These are phyloP conservation scores for Thysanoteuthis rhombus DNA, from an alignment of 2,888 invertebrate species.

Conservation along the genomic window DNA sequence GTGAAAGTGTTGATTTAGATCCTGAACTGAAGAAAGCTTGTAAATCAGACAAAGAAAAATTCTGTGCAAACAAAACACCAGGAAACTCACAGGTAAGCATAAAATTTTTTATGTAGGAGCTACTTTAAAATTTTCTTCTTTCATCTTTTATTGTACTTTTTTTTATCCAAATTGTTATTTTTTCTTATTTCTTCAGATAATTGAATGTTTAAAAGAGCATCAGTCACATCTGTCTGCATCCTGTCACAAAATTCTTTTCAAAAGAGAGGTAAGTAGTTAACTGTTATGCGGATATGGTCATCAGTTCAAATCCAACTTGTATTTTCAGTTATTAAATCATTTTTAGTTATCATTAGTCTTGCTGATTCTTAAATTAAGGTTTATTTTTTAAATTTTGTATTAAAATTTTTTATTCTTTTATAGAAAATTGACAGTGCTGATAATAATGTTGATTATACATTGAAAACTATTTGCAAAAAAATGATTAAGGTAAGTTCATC, in stretches of 20 bases:
- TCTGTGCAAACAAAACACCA: conserved; percentile 53
- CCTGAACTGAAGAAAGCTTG: conserved; percentile 63
- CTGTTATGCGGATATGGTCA: background rate
- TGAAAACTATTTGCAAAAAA: conserved; percentile 84
- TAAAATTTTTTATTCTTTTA: background rate
- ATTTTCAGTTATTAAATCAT: background rate
- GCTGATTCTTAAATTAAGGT: background rate
- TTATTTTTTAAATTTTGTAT: background rate
- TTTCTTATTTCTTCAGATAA: conserved; percentile 47
- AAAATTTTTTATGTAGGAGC: background rate
- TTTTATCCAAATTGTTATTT: background rate
- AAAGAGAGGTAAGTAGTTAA: conserved; percentile 72
- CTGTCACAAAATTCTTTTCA: conserved; percentile 85
- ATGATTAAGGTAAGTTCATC: conserved; percentile 76
- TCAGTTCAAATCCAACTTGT: background rate
- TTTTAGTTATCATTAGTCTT: background rate
- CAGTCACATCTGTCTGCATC: conserved; percentile 72
- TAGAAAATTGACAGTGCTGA: conserved; percentile 85
- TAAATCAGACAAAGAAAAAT: conserved; percentile 49
- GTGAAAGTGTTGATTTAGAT: conserved; percentile 82
- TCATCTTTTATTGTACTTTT: background rate
- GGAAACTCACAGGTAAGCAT: conserved; percentile 61
- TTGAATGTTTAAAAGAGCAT: conserved; percentile 74
- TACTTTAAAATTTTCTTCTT: background rate
- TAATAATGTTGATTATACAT: conserved; percentile 86